Base-by-base conservation (phyloP, 92 coral and sea anemone species). In the Epizoanthus scotinus region DNA sequence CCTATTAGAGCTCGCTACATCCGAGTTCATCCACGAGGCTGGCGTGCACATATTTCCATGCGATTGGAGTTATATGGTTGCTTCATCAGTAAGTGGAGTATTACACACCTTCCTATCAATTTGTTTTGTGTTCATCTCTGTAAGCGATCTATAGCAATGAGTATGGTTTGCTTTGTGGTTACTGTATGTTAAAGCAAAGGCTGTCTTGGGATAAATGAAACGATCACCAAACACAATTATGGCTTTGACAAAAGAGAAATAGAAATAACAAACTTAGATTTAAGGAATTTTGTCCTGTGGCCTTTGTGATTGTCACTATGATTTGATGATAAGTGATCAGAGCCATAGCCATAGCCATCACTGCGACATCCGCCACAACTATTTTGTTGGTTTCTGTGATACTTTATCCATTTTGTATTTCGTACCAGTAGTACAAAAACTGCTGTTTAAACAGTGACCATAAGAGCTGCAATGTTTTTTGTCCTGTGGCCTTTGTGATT, bases 51-150 rank as follows among this genome's bases (percentile, higher is more conserved):
- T 27, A 86, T 89, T 25, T 82, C 81, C 10, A 63, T 89, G 82
- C 82, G 92, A 66, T 31, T 78, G 31, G 92, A 89, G 55, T 78
- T 86, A n/a, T 89, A 89, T 70, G 92, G 92, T 2, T 89, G 92
- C 9, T 77, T 69, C 55, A 83, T 78, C 20, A 86, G 92, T 86
- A 57, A 82, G 89, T 70, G 56, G 14, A 12, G 20, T 22, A 54
- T 26, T 31, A 10, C 63, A 36, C 21, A 25, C 15, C 50, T 31
- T 58, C 22, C 36, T 31, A 58, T 8, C 36, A 75, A 36, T 10
- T 6, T 27, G 18, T 68, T 38, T 24, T 64, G 24, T 47, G 15
- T 10, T 3, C 3, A 47, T 13, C 52, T 15, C 52, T 47, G 12
- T 47, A 12, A 2, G 13, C 9, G 12, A 13, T 47, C 14, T 15